A percentile compares a stretch with the other conserved stretches of the same genome.
phyloP scores from a whole-genome alignment of 2,888 invertebrate genomes.

The Eueremaeus valkanovi region DNA sequence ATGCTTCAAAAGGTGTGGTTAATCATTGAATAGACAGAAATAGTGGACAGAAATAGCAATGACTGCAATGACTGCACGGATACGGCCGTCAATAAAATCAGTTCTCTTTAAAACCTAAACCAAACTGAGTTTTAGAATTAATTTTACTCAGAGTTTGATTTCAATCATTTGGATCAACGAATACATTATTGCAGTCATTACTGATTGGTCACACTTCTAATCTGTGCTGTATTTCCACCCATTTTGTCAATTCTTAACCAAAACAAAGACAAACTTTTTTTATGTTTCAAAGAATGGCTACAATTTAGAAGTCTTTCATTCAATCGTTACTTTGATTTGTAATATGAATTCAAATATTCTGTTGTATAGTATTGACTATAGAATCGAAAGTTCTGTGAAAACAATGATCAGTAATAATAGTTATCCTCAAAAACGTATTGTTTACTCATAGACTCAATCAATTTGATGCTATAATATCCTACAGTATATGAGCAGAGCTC shows the following conservation, averaged over 20 bases:
- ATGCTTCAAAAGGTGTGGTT: conserved; percentile 33
- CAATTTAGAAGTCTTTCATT: no score
- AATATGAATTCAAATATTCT: no score
- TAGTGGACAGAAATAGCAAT: conserved; percentile 15
- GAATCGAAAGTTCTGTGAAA: no score
- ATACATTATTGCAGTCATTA: conserved; percentile 8
- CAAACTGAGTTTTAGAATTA: not conserved
- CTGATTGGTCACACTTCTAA: conserved; percentile 12
- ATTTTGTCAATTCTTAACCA: conserved; percentile 4
- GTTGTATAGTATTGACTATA: no score
- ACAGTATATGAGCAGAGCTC: no score
- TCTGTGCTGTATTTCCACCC: not conserved
- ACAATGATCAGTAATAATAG: no score
- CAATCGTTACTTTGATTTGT: no score
- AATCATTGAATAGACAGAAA: conserved; percentile 17
- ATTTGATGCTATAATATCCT: no score
- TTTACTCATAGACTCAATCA: no score
- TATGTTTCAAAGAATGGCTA: no score
- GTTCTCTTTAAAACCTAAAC: not conserved
- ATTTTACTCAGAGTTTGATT: conserved; percentile 6
- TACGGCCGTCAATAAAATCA: conserved; percentile 17
- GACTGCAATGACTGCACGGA: not conserved
- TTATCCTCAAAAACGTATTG: no score
- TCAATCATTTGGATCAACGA: conserved; percentile 1
- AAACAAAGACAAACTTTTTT: conserved; percentile 19